Percentiles rank a stretch among this genome's conserved stretches.
These are phyloP conservation scores for Helleia helle DNA, from an alignment of 2,888 invertebrate genomes.

Conservation along the genomic window DNA sequence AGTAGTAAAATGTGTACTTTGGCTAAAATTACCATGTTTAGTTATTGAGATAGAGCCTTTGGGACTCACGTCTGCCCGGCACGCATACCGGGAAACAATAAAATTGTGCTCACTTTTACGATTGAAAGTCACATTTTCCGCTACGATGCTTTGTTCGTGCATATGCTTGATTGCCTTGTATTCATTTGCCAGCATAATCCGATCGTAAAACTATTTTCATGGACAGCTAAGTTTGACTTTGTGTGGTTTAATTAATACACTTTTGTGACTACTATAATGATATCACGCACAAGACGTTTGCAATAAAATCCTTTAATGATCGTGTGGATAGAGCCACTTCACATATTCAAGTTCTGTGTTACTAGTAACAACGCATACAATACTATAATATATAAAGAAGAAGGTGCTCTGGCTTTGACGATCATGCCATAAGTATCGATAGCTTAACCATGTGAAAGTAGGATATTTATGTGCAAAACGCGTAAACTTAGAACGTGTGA, in stretches of 20 bases:
- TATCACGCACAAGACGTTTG: no score
- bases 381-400: no score
- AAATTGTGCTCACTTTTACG: slow-evolving; percentile 61
- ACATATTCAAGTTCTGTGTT: no score
- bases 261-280: no score
- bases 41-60: slow-evolving; percentile 36
- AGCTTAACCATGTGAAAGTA: no score
- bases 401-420: no score
- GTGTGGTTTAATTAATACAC: slow-evolving; percentile 12
- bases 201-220: slow-evolving; percentile 57
- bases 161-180: slow-evolving; percentile 57
- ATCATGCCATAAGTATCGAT: no score
- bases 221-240: slow-evolving; percentile 30
- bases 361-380: no score
- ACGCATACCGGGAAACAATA: slow-evolving; percentile 54
- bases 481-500: no score
- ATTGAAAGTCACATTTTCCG: slow-evolving; percentile 65
- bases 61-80: slow-evolving; percentile 35
- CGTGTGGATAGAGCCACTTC: no score
- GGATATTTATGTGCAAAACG: no score
- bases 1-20: slow-evolving; percentile 20
- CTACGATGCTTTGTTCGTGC: slow-evolving; percentile 61
- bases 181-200: slow-evolving; percentile 62
- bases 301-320: no score
- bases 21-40: slow-evolving; percentile 35